These are phyloP conservation scores for Dryas iulia DNA, from an alignment of 1,140 invertebrate species.

Conservation along the genomic window DNA sequence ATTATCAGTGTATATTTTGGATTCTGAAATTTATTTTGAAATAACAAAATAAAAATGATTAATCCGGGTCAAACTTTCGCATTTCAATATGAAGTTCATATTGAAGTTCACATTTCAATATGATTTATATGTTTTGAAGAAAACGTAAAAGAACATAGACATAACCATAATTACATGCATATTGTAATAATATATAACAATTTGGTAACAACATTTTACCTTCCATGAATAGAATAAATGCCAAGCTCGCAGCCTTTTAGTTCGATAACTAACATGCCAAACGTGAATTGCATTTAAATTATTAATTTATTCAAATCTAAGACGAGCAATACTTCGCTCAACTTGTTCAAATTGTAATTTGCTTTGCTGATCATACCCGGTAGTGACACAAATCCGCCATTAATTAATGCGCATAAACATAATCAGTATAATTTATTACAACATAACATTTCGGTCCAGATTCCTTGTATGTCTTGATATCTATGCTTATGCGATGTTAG, in stretches of 20 bases:
- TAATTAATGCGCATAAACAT: constrained; percentile 36
- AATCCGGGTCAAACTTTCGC: no score
- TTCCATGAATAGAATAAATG: background rate
- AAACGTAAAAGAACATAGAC: background rate
- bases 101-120: no score
- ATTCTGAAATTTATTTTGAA: no score
- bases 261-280: constrained; percentile 22
- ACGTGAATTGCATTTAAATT: constrained; percentile 34
- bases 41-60: no score
- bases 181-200: background rate
- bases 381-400: constrained; percentile 28
- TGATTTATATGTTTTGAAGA: no score
- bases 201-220: background rate
- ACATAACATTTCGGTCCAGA: constrained; percentile 22
- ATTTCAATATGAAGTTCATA: no score
- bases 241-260: background rate
- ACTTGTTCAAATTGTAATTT: constrained; percentile 29
- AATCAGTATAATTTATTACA: constrained; percentile 32
- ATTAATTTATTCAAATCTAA: constrained; percentile 37
- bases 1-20: no score
- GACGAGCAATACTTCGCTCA: constrained; percentile 24
- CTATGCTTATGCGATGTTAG: constrained; percentile 33
- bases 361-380: constrained; percentile 32
- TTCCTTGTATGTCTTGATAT: constrained; percentile 32
- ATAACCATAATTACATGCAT: background rate